Evolutionary conservation across 2,113 vertebrate species (phyloP), one percentile per base, ranked within the genome.

Genomic region (Telmatochromis sp.): DNA sequence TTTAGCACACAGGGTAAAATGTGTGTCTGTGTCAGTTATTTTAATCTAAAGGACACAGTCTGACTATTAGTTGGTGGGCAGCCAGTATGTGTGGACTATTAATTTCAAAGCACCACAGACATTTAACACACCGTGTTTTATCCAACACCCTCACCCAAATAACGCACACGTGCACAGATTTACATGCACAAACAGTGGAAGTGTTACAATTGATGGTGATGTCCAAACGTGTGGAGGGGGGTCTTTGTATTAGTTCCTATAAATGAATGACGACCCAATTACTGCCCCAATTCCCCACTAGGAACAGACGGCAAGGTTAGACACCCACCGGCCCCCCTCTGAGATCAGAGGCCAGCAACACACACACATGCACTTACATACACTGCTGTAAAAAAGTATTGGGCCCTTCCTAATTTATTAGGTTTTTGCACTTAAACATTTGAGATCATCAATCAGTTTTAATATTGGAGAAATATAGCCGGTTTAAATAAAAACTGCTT

Each of bases 181-280:
- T 82, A 33, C 28, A 19, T 31, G 6, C 80, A 7, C 81, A 75
- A 6, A 68, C 82, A 85, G 14, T 45, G 87, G 65, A 88, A 90
- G 51, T 13, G 60, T 79, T 85, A 89, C 87, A 94, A 94, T 91
- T 81, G 91, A 94, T 94, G 89, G 90, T 92, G 89, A 45, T 91
- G 87, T 91, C 91, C 80, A 57, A n/a, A 60, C 5, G 8, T 87
- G 78, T 37, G 81, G 65, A 90, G 86, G 89, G 89, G 90, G 85
- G 88, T 6, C 60, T 87, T 85, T 86, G 87, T 82, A 88, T 93
- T 90, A 68, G 95, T 93, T 93, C n/a, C 93, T 93, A 94, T 88
- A 95, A 95, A 95, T 94, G 90, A 95, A 87, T 91, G 92, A 95
- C 85, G 94, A 94, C 95, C 95, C 94, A 96, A 95, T 95, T 95